Evolutionary conservation across 2,797 vertebrate species (phyloP), one percentile per base, ranked within the genome.

Genomic region (Sebastolobus alascanus): DNA sequence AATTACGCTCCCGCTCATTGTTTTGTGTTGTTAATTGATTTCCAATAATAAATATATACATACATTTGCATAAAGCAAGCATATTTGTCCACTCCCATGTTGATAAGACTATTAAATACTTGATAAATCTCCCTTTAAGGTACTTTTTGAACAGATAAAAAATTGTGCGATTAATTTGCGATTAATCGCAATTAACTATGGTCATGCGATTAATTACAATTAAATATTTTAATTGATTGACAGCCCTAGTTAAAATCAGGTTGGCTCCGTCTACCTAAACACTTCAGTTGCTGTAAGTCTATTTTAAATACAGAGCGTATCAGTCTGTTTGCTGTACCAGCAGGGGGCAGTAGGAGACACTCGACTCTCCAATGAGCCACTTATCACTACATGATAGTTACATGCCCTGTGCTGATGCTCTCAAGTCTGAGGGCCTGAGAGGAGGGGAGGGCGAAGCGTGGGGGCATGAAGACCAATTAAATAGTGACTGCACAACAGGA

Each of bases 401-500:
- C 65, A 75, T 71, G 83, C n/a, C 64, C 56, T 79, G 18, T 77
- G 84, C 79, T 74, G 73, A 73, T 50, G 69, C 77, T 77, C 84
- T 75, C 61, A 54, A 68, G 70, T 78, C 38, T 58, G 65, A 73
- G 64, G 70, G 76, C 43, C 43, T 59, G 50, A 81, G 25, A 63
- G 58, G 56, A 60, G 71, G 76, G 76, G 56, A 69, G 87, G 74
- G 68, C 0, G 25, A 85, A 40, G 75, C 83, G 80, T 13, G 60
- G 79, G 82, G 79, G 84, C 85, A 89, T 92, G 84, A 88, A 84
- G 81, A 84, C 65, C 81, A 91, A 91, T 93, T 93, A 92, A 92
- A 89, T 82, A 89, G 68, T 86, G 89, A 87, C 85, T 92, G 83
- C 82, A 90, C 87, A 90, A 86, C 83, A 86, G 85, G 90, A 89